Conservation (phyloP, 2,888 invertebrate species). For the Griposia aprilina region DNA sequence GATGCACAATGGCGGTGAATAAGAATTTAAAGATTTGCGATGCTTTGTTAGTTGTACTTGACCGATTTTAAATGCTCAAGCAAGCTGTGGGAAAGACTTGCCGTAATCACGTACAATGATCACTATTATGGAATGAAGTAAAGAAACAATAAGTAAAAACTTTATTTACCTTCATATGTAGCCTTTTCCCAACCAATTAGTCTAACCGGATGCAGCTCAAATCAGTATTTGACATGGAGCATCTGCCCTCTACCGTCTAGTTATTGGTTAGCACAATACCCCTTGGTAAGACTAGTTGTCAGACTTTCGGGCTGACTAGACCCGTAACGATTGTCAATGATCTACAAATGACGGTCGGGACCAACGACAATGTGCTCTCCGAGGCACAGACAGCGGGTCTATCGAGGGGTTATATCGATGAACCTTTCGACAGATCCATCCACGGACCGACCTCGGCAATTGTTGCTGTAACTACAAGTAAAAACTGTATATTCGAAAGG, state of each 20-base stretch:
- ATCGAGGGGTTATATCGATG: background rate
- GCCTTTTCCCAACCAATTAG: background rate
- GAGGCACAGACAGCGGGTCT: too few species aligned
- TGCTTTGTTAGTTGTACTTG: slow-evolving; percentile 66
- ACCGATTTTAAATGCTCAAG: slow-evolving; percentile 56
- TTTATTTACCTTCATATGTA: background rate
- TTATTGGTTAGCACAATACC: too few species aligned
- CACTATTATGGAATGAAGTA: slow-evolving; percentile 2
- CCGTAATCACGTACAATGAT: slow-evolving; percentile 15
- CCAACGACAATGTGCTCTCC: background rate
- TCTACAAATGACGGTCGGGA: background rate
- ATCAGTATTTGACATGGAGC: background rate
- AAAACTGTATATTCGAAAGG: background rate
- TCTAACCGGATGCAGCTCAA: background rate
- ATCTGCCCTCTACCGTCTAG: background rate
- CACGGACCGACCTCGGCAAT: background rate
- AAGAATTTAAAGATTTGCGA: slow-evolving; percentile 43
- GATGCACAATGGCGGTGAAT: slow-evolving; percentile 46
- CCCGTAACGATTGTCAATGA: background rate
- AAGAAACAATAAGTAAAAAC: background rate
- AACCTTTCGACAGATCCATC: background rate
- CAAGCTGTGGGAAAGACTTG: slow-evolving; percentile 56
- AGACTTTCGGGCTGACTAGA: background rate
- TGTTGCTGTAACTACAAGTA: background rate
- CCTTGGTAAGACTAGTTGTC: background rate